Base-by-base conservation (phyloP, 2,113 vertebrate species). In the Chaetorhynchus papuensis region DNA sequence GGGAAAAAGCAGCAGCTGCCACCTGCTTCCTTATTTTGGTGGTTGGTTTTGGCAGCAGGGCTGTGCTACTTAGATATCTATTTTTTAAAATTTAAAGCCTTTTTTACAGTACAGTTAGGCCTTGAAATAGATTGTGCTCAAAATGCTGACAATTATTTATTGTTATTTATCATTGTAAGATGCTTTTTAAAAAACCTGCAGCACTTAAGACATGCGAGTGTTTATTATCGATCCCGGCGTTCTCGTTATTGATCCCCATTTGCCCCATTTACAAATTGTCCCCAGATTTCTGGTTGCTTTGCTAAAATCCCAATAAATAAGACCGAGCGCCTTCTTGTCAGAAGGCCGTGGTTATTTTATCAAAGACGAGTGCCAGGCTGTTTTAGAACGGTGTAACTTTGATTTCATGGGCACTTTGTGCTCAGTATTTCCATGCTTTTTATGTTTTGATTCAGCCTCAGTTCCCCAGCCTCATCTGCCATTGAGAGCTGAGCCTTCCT, bases 251-350 rank as follows among this genome's bases (percentile, higher is more conserved):
- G 9, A 89, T 94, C 30, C 68, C 63, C 8, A 1, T 70, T 72
- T 76, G 13, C 64, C 65, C 52, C 49, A 60, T 60, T 59, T 77
- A 49, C 75, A 83, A 42, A 70, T 1, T 80, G 44, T 39, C 30
- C 72, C 71, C 37, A 33, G 37, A 42, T 94, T 92, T 92, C 71
- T 47, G 82, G 41, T 50, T 2, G 2, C 76, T 86, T 70, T 54
- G 81, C 83, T 95, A 59, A 90, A 93, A 93, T 90, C 71, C 60
- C 68, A 42, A 2, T 88, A 92, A 92, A 81, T 70, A 78, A 92
- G 59, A 31, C 11, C 0, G 0, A 42, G 50, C 19, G 28, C 50
- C 45, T 69, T 75, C 85, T n/a, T 69, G 50, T 69, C 85, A 65
- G 18, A 57, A 89, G 68, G 27, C 31, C 0, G 7, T 22, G 49